A percentile compares a stretch with the other conserved stretches of the same genome.
phyloP scores from a whole-genome alignment of 2,113 vertebrate species.

The Trinectes maculatus region DNA sequence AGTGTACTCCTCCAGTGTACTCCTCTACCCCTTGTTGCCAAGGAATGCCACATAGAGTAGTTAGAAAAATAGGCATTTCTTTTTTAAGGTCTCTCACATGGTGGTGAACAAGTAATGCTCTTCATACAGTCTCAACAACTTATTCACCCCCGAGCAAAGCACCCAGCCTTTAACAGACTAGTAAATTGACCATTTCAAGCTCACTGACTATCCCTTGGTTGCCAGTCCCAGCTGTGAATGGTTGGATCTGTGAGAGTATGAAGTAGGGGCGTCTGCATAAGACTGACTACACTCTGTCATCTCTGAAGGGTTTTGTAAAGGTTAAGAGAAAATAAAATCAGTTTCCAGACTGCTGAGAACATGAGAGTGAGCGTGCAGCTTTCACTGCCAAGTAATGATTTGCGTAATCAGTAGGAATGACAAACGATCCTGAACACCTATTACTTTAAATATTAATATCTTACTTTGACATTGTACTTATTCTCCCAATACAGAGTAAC shows the following conservation, averaged over 20 bases:
- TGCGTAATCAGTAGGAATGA: slow-evolving; percentile 7
- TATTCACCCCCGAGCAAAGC: slow-evolving; percentile 21
- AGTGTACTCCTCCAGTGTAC: neutral
- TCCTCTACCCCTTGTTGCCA: neutral
- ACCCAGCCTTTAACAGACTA: neutral
- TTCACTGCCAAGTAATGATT: slow-evolving; percentile 1
- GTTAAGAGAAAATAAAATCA: neutral
- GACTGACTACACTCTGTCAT: slow-evolving; percentile 8
- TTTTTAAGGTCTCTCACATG: neutral
- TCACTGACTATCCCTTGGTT: slow-evolving; percentile 2
- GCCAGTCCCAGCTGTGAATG: slow-evolving; percentile 32
- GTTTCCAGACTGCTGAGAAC: neutral
- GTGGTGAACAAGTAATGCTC: neutral
- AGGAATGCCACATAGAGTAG: neutral
- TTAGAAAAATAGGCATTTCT: slow-evolving; percentile 5
- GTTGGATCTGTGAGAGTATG: slow-evolving; percentile 16
- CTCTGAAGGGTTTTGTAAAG: slow-evolving; percentile 23
- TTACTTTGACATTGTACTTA: neutral
- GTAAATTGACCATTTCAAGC: slow-evolving; percentile 5
- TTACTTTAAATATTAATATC: neutral
- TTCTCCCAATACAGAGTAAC: neutral
- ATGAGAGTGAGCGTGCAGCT: neutral
- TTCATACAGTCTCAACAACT: slow-evolving; percentile 6
- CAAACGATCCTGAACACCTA: neutral
- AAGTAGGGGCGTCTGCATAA: slow-evolving; percentile 4